phyloP scores from a whole-genome alignment of 2,888 invertebrate species.

The Coremacera marginata region DNA sequence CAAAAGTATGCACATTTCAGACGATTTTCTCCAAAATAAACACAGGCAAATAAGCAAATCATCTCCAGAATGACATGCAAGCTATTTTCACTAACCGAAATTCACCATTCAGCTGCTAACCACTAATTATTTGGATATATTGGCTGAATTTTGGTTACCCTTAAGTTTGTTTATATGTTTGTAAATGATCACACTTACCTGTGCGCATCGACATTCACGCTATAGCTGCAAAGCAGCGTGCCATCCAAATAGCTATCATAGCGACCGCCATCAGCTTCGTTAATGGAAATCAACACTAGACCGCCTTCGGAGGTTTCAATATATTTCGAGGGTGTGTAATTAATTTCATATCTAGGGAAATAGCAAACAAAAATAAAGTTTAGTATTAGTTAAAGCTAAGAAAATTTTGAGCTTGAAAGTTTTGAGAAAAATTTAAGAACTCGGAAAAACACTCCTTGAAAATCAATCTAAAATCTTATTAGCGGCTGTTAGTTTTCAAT shows the following conservation, averaged over 20 bases:
- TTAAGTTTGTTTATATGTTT: no score
- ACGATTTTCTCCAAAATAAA: no score
- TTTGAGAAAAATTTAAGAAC: neutral
- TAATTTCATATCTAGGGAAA: conserved; percentile 65
- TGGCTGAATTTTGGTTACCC: no score
- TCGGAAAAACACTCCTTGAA: neutral
- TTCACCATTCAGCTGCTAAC: no score
- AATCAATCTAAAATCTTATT: neutral
- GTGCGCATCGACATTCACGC: conserved; percentile 92
- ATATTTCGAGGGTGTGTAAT: conserved; percentile 87
- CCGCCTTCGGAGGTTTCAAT: conserved; percentile 94
- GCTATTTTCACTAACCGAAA: no score
- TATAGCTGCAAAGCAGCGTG: conserved; percentile 88
- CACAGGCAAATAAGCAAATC: no score
- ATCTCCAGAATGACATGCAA: no score
- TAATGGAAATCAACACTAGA: conserved; percentile 88
- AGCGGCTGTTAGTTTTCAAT: neutral
- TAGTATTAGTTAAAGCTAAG: neutral
- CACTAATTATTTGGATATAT: no score
- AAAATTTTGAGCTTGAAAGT: neutral
- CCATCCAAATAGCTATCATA: conserved; percentile 94
- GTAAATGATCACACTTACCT: conserved; percentile 70
- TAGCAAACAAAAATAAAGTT: neutral
- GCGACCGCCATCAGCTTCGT: conserved; percentile 88
- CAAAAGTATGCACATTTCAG: no score